phyloP scores from a whole-genome alignment of 1,140 invertebrate species.

The Atta colombica region DNA sequence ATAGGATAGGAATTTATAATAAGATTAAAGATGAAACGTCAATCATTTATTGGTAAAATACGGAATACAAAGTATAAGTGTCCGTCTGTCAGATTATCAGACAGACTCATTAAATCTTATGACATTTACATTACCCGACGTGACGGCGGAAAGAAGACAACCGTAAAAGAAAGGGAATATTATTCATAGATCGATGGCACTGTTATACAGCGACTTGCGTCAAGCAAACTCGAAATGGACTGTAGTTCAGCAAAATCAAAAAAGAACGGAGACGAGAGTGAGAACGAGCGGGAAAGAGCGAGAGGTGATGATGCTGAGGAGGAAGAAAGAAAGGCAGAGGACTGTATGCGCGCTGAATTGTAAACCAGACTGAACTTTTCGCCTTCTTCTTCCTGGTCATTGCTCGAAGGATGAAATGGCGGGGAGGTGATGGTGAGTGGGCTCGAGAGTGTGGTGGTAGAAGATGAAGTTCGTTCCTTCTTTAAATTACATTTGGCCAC shows the following conservation, averaged over 20 bases:
- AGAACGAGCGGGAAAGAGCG: conserved; percentile 8
- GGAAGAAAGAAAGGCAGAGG: conserved; percentile 33
- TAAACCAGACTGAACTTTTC: conserved; percentile 80
- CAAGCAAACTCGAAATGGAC: conserved; percentile 32
- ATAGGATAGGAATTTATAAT: not conserved
- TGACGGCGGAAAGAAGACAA: not conserved
- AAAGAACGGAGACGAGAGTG: conserved; percentile 44
- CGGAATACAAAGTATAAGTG: not conserved
- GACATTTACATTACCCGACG: not conserved
- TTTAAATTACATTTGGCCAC: conserved; percentile 85
- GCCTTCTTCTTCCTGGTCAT: conserved; percentile 78
- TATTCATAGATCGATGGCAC: conserved; percentile 59
- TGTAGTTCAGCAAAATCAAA: conserved; percentile 63
- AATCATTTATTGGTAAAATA: not conserved
- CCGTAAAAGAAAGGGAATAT: conserved; percentile 3
- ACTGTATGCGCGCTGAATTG: conserved; percentile 81
- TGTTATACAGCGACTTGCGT: conserved; percentile 8
- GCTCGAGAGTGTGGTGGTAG: conserved; percentile 66
- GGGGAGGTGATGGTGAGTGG: conserved; percentile 52
- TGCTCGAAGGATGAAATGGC: conserved; percentile 56
- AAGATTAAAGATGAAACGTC: not conserved
- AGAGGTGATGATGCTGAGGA: not conserved
- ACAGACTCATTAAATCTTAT: not conserved
- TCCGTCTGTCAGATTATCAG: not conserved
- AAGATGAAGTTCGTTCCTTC: conserved; percentile 79